Conservation (phyloP, 2,113 vertebrate genomes). For the Serinus canaria region DNA sequence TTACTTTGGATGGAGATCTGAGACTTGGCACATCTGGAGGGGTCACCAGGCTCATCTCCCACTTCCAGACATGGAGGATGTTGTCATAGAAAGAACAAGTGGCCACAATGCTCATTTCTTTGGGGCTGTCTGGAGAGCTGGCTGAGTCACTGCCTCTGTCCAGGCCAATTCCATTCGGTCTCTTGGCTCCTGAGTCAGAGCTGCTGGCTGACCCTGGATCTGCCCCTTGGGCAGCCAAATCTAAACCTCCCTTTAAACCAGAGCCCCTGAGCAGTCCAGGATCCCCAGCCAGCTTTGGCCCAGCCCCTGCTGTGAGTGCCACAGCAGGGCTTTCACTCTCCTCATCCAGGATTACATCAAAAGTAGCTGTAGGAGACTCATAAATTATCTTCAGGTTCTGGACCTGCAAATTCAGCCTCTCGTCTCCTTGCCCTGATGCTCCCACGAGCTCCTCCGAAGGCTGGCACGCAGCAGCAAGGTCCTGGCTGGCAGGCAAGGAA, state of each 20-base stretch:
- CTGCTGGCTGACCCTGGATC: accelerated
- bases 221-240: neutral
- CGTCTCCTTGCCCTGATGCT: neutral
- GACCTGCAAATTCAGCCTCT: neutral
- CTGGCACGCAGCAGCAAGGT: neutral
- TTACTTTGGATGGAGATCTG: neutral
- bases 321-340: conserved; percentile 65
- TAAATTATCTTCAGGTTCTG: conserved; percentile 78
- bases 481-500: neutral
- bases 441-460: neutral
- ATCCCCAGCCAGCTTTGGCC: neutral
- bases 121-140: neutral
- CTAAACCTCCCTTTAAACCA: neutral
- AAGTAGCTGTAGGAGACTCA: conserved; percentile 79
- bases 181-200: neutral
- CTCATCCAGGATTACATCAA: conserved; percentile 76
- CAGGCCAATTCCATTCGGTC: neutral
- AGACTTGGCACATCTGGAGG: neutral
- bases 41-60: conserved; percentile 74
- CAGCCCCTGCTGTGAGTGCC: neutral
- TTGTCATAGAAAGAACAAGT: conserved; percentile 95
- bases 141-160: neutral
- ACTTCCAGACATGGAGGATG: conserved; percentile 90
- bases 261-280: neutral
- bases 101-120: conserved; percentile 75